Base-by-base conservation (phyloP, 2,888 invertebrate genomes). In the Ennomos fuscantarius region DNA sequence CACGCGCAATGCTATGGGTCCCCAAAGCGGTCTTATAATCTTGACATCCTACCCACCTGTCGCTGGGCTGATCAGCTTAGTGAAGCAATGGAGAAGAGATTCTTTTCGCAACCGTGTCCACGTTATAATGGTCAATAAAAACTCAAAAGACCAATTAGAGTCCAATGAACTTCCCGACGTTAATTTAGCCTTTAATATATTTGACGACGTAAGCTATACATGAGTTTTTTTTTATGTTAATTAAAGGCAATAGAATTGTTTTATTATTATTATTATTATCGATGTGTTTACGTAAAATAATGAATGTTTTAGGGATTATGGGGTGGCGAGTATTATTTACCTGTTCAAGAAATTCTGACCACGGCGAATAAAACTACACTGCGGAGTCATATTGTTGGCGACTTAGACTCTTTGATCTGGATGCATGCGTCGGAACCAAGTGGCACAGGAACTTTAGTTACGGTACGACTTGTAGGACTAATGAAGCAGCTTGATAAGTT, bases 351-450 rank as follows among this genome's bases (percentile, higher is more conserved):
- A 12, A 47, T 24, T 1, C 6, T 42, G 10, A 11, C 32, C 31
- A 57, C 58, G 1, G 55, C 24, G 1, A 32, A 40, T 24, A 35
- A 48, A 12, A 31, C 58, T 0, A 34, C 15, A 15, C 43, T 66
- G 24, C 49, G 31, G 60, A 76, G 54, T 48, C 51, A 46, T n/a
- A 59, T 15, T 10, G 54, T 60, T 47, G 80, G 83, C 2, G 71
- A 81, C 41, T 36, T 82, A 0, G 60, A 76, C 8, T 74, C 82
- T 0, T 56, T 85, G 24, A 55, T 67, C 2, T 84, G 84, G 85
- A 60, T 77, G 8, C 76, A 82, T 62, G 63, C 65, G 11, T 53
- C 61, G 1, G 56, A 66, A 42, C 13, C 54, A 2, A 39, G 47
- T 5, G 63, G 51, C 12, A 9, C 65, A 35, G 81, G 76, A 33